Evolutionary conservation across 2,797 vertebrate genomes (phyloP).

Genomic region (Tangara arthus): DNA sequence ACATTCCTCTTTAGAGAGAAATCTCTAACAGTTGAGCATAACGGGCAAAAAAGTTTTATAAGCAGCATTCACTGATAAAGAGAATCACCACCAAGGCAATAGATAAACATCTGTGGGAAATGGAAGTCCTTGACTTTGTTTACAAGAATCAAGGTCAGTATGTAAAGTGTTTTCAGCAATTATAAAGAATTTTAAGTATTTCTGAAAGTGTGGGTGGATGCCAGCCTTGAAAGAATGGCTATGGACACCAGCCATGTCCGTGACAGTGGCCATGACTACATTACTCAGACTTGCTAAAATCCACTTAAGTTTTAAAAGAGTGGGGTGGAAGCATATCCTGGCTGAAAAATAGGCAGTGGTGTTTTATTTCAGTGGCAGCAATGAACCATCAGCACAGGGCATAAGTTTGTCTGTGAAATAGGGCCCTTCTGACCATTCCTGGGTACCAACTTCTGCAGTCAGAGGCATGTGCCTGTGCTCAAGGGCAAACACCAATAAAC

Average conservation of each 20-base stretch:
- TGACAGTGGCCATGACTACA: neutral
- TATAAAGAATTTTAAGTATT: neutral
- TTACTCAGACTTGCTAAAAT: neutral
- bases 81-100: neutral
- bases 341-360: neutral
- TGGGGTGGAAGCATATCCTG: neutral
- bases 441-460: neutral
- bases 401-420: neutral
- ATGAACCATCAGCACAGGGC: neutral
- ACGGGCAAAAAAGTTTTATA: accelerated
- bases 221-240: neutral
- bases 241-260: neutral
- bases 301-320: neutral
- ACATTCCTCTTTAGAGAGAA: accelerated
- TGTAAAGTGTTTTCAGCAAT: neutral
- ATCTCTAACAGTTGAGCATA: neutral
- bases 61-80: neutral
- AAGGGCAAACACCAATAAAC: neutral
- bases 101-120: neutral
- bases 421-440: neutral
- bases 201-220: neutral
- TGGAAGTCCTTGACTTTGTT: neutral
- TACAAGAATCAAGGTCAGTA: neutral
- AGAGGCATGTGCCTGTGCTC: neutral
- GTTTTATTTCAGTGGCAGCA: neutral